A percentile compares a stretch with the other conserved stretches of the same genome.
phyloP scores from a whole-genome alignment of 2,888 invertebrate genomes.

The Adineta ricciae region DNA sequence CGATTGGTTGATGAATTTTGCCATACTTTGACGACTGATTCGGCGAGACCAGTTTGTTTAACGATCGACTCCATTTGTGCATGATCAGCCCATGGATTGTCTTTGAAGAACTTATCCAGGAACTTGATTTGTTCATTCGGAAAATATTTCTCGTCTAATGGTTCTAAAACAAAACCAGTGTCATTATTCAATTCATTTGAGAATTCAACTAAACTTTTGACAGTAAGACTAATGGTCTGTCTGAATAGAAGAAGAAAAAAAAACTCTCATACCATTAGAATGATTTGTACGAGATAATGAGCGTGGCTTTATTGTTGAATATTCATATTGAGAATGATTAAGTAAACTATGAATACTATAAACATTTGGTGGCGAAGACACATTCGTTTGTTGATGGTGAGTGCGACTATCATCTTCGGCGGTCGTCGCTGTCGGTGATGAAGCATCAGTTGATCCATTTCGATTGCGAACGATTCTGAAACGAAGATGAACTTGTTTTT shows the following conservation, averaged over 20 bases:
- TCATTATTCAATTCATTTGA: neutral
- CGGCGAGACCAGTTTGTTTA: constrained; percentile 33
- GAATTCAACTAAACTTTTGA: neutral
- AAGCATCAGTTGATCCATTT: constrained; percentile 56
- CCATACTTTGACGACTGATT: constrained; percentile 29
- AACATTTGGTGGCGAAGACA: neutral
- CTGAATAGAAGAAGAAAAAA: neutral
- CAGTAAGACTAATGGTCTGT: neutral
- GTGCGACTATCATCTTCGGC: neutral
- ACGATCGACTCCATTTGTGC: constrained; percentile 25
- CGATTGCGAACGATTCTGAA: constrained; percentile 86
- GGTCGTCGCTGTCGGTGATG: neutral
- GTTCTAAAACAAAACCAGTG: neutral
- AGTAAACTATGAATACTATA: constrained; percentile 19
- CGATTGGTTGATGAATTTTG: neutral
- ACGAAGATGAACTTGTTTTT: neutral
- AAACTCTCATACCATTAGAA: neutral
- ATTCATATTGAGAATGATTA: constrained; percentile 14
- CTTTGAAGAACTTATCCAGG: constrained; percentile 29
- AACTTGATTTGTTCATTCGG: constrained; percentile 23
- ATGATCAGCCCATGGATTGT: constrained; percentile 33
- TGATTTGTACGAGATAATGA: constrained; percentile 8
- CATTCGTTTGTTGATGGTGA: neutral
- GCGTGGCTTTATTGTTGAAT: neutral
- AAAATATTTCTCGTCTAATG: neutral